A percentile compares a stretch with the other conserved stretches of the same genome.
Evolutionary conservation across 2,888 invertebrate species (phyloP).

Genomic region (Atethmia centrago): DNA sequence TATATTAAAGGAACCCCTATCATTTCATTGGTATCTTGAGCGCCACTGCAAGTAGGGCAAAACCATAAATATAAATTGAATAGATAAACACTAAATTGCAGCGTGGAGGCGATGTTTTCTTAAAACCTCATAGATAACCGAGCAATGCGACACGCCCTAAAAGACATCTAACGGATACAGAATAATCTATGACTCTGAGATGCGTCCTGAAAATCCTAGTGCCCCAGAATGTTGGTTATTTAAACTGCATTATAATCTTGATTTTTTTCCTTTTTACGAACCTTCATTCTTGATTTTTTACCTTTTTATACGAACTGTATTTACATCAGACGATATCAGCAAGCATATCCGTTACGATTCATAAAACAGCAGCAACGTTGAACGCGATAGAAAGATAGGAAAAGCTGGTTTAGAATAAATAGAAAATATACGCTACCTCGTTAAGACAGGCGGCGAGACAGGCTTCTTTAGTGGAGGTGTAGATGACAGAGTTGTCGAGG

Average conservation of each 20-base stretch:
- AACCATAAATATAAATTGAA: slow-evolving; percentile 87
- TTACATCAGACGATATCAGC: slow-evolving; percentile 8
- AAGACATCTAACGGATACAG: slow-evolving; percentile 61
- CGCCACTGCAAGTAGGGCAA: slow-evolving; percentile 79
- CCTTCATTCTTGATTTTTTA: too few relatives aligned
- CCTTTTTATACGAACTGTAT: too few relatives aligned
- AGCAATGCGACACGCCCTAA: slow-evolving; percentile 67
- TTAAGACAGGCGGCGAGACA: slow-evolving; percentile 98
- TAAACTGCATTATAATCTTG: slow-evolving; percentile 19
- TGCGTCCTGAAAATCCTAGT: slow-evolving; percentile 37
- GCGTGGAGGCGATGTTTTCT: slow-evolving; percentile 71
- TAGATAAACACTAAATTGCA: slow-evolving; percentile 79
- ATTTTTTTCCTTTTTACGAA: neutral
- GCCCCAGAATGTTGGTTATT: slow-evolving; percentile 11
- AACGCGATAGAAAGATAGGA: slow-evolving; percentile 40
- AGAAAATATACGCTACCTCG: slow-evolving; percentile 90
- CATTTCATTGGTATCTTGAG: slow-evolving; percentile 78
- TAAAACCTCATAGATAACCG: slow-evolving; percentile 59
- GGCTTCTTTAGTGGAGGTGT: slow-evolving; percentile 98
- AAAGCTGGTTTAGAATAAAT: slow-evolving; percentile 47
- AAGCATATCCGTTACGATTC: slow-evolving; percentile 30
- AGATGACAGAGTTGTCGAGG: slow-evolving; percentile 97
- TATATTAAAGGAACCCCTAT: slow-evolving; percentile 72
- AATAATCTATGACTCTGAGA: slow-evolving; percentile 47
- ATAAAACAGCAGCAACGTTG: slow-evolving; percentile 22